phyloP scores from a whole-genome alignment of 2,888 invertebrate species.

The Lathronympha strigana region DNA sequence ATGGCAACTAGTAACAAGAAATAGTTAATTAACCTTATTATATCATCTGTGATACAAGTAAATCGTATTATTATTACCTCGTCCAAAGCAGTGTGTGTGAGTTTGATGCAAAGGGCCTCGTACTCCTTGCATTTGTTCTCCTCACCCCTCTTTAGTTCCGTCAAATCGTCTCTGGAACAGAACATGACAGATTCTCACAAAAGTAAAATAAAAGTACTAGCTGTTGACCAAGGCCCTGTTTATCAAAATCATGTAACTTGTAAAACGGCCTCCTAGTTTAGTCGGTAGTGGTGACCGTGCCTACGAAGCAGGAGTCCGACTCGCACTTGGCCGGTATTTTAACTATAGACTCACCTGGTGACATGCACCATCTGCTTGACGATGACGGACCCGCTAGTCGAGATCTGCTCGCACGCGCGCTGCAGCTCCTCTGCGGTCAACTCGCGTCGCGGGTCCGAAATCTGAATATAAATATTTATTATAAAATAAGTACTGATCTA shows the following conservation, averaged over 20 bases:
- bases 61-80: too few species aligned
- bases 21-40: too few species aligned
- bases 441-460: conserved; percentile 65
- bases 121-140: conserved; percentile 95
- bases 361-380: conserved; percentile 57
- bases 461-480: conserved; percentile 43
- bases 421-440: conserved; percentile 56
- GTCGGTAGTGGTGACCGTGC: background rate
- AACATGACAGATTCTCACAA: too few species aligned
- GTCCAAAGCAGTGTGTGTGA: conserved; percentile 61
- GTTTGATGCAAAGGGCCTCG: conserved; percentile 89
- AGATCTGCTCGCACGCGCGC: conserved; percentile 58
- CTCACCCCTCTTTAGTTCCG: conserved; percentile 92
- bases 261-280: too few species aligned
- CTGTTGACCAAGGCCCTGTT: too few species aligned
- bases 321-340: too few species aligned
- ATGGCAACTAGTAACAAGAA: too few species aligned
- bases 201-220: too few species aligned
- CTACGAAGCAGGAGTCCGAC: background rate
- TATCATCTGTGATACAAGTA: background rate
- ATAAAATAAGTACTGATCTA: too few species aligned
- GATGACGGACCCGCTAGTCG: conserved; percentile 55
- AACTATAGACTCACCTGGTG: conserved; percentile 54
- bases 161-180: conserved; percentile 85
- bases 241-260: too few species aligned